phyloP scores from a whole-genome alignment of 2,888 invertebrate genomes.

The Nezara viridula region DNA sequence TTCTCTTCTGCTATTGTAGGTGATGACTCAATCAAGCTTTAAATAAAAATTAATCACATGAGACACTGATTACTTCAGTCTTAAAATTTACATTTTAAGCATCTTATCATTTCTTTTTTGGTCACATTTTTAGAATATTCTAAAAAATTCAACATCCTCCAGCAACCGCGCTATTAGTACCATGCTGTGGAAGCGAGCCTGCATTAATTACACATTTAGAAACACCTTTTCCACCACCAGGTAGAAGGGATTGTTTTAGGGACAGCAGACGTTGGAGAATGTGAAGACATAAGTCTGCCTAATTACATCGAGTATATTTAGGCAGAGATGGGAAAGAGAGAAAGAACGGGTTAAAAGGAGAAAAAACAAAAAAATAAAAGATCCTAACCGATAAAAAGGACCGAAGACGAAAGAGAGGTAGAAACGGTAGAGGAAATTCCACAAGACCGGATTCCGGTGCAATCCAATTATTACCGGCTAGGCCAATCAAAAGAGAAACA shows the following conservation, averaged over 20 bases:
- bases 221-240: constrained; percentile 17
- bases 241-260: neutral
- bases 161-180: neutral
- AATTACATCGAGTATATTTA: constrained; percentile 23
- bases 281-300: constrained; percentile 42
- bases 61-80: too few species aligned
- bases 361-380: neutral
- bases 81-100: neutral
- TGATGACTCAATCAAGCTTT: neutral
- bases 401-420: constrained; percentile 6
- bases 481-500: constrained; percentile 44
- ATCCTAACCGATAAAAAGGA: constrained; percentile 14
- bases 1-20: neutral
- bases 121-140: neutral
- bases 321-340: constrained; percentile 3
- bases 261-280: neutral
- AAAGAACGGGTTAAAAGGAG: neutral
- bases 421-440: constrained; percentile 36
- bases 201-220: constrained; percentile 38
- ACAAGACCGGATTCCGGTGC: constrained; percentile 37
- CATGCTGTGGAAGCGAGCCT: neutral
- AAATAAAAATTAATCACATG: neutral
- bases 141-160: neutral
- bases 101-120: neutral
- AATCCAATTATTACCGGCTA: constrained; percentile 24